Evolutionary conservation across 2,113 vertebrate species (phyloP), one percentile per base, ranked within the genome.

Genomic region (Grallaria varia): DNA sequence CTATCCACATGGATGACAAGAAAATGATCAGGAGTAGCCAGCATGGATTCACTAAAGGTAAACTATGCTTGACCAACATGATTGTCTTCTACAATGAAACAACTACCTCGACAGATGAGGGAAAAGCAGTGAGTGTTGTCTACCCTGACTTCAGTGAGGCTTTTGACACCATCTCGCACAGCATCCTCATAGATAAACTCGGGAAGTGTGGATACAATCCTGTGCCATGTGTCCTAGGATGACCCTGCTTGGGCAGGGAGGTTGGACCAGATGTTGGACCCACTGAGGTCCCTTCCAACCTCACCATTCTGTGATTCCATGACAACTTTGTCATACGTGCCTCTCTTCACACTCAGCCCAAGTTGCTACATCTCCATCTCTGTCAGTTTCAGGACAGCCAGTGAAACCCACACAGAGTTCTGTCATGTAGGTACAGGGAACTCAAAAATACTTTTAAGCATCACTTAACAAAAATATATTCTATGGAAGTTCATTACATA

Each of bases 251-350:
- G n/a, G 24, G 35, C 59, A 60, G 59, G 59, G 35, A 60, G 9
- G 24, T 60, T 39, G 35, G 35, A 27, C 16, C 15, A 18, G 9
- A 18, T 39, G n/a, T n/a, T n/a, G n/a, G 59, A 60, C 7, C 15
- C 16, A 37, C 27, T 30, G 37, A 19, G 25, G 59, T 39, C 37
- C 35, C 37, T 62, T 62, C 35, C 35, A 62, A 62, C 37, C 59
- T 20, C 15, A 28, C 16, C 16, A 16, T 25, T 39, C 27, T 39
- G 37, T 62, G 60, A 28, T 62, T 40, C 37, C 19, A 39, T 40
- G 37, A 20, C 4, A 40, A 40, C 49, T 83, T 56, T 42, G 42
- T 40, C 3, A 1, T 31, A 49, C 0, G 1, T 30, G 20, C 14
- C 39, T 17, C 45, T 79, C 58, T 80, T n/a, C 31, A 53, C 10